Evolutionary conservation across 2,888 invertebrate species (phyloP), one percentile per base, ranked within the genome.

Genomic region (Odontocerum albicorne): DNA sequence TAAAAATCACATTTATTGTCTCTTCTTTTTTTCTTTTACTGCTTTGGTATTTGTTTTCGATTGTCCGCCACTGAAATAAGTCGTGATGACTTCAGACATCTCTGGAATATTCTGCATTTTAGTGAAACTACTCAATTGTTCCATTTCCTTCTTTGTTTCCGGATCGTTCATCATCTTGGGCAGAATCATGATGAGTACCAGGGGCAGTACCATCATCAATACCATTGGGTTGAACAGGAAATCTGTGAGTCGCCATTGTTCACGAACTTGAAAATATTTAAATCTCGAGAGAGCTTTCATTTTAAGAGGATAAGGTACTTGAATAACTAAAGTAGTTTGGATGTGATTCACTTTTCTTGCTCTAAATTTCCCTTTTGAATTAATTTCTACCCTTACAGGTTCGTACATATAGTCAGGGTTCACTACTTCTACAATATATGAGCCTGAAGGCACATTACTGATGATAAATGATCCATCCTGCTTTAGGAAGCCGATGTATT

Each of bases 101-200:
- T 98, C 98, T 2, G 94, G 93, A 84, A 97, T 87, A 62, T 93
- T 93, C 61, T 87, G 86, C 75, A 90, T 88, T 69, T 86, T 85
- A 1, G 88, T 85, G 66, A 91, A 78, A 69, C 86, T 90, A 67
- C 90, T 87, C 43, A 92, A 81, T 68, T 96, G 94, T 72, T 96
- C 93, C 77, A 95, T 86, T 74, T 95, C 94, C 73, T 95, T 95
- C 68, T 96, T 92, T 2, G 97, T 92, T 71, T 98, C 96, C 3
- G 97, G 96, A 73, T 98, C 98, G 68, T 94, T 96, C 88, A 98
- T 92, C 84, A 97, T 87, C 72, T 96, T 96, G 1, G 97, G 96
- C 65, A 97, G 73, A 59, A 97, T 81, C 86, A 96, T 90, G 64
- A 98, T 90, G 4, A 97, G 76, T 3, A 96, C 68, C 21, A 97